These are phyloP conservation scores for Eulacestoma nigropectus DNA, from an alignment of 2,113 vertebrate species.

Conservation along the genomic window DNA sequence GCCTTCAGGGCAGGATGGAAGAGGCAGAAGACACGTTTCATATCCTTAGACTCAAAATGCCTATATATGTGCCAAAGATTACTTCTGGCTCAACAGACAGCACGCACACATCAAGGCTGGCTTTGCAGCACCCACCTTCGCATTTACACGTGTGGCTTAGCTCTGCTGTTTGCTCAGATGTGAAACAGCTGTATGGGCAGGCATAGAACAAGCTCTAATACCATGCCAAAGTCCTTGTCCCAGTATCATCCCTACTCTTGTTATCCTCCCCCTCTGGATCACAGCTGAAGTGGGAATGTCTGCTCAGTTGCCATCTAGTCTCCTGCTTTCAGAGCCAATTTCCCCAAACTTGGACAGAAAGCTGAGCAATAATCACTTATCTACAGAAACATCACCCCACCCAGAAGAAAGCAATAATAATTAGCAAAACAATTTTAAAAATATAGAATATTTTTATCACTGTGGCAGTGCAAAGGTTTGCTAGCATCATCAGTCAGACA, in stretches of 20 bases:
- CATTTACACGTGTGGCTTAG: background rate
- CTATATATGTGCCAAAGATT: background rate
- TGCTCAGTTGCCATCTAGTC: background rate
- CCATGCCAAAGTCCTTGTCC: background rate
- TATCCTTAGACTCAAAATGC: background rate
- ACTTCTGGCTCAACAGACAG: background rate
- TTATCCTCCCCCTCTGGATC: background rate
- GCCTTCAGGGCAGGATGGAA: background rate
- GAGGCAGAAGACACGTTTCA: background rate
- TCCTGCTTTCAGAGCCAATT: background rate
- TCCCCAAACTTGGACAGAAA: background rate
- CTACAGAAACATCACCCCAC: background rate
- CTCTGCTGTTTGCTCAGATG: background rate
- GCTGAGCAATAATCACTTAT: background rate
- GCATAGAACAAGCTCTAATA: background rate
- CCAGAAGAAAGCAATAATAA: background rate
- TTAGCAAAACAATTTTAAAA: background rate
- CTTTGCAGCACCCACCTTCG: background rate
- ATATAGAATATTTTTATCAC: background rate
- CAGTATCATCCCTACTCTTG: background rate
- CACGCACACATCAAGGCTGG: background rate
- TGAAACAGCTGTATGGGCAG: background rate
- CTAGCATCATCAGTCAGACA: background rate
- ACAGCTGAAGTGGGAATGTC: background rate
- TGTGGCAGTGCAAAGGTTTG: background rate